These are phyloP conservation scores for Geopemphigus sp. DNA, from an alignment of 1,140 invertebrate genomes.

Conservation along the genomic window DNA sequence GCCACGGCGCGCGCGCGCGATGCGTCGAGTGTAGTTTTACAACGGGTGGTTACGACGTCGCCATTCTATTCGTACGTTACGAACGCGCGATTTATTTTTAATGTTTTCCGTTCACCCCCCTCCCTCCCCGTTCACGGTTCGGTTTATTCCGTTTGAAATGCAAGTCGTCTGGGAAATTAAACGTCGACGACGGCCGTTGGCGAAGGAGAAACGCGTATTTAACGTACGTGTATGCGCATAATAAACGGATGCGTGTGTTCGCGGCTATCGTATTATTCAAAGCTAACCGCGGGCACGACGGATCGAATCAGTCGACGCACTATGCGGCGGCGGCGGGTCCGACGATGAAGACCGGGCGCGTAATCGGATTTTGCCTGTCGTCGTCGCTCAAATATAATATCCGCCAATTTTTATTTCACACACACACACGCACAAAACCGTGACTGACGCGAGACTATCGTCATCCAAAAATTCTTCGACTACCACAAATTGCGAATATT, in stretches of 20 bases:
- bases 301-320: conserved; percentile 33
- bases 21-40: too few species aligned
- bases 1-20: too few species aligned
- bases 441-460: too few species aligned
- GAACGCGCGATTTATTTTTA: conserved; percentile 1
- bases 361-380: not conserved
- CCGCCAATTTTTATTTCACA: too few species aligned
- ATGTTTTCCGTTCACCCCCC: not conserved
- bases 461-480: too few species aligned
- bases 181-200: too few species aligned
- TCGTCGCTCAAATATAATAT: too few species aligned
- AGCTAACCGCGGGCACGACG: not conserved
- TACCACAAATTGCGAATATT: too few species aligned
- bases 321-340: not conserved
- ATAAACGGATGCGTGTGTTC: not conserved
- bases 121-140: too few species aligned
- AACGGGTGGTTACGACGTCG: not conserved
- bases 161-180: conserved; percentile 18
- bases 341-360: not conserved
- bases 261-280: conserved; percentile 25
- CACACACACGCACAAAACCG: too few species aligned
- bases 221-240: too few species aligned
- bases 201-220: not conserved
- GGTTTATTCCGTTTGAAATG: conserved; percentile 19
- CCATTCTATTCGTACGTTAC: conserved; percentile 7